phyloP scores from a whole-genome alignment of 2,797 vertebrate genomes.

The Cygnus olor region DNA sequence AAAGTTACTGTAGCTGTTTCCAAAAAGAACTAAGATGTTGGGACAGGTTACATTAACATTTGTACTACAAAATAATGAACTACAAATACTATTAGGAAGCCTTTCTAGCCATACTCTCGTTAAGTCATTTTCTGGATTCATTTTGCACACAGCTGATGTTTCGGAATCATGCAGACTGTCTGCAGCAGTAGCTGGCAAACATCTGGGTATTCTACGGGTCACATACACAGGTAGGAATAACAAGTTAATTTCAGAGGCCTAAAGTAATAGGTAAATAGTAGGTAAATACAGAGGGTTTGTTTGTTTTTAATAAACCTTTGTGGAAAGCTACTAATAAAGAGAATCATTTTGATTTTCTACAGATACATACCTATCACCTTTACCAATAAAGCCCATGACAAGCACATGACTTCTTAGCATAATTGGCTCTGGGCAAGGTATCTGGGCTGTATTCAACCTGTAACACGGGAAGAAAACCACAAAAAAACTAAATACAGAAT shows the following conservation, averaged over 20 bases:
- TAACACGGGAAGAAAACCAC: slow-evolving; percentile 26
- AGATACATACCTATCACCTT: slow-evolving; percentile 87
- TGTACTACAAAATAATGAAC: not conserved
- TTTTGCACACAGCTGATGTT: not conserved
- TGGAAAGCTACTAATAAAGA: not conserved
- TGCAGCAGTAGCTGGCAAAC: not conserved
- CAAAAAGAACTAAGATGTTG: not conserved
- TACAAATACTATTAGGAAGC: not conserved
- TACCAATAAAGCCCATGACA: slow-evolving; percentile 94
- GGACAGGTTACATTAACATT: not conserved
- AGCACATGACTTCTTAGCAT: slow-evolving; percentile 94
- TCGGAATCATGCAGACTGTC: not conserved
- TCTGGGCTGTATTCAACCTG: slow-evolving; percentile 89
- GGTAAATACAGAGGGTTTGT: not conserved
- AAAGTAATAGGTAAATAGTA: not conserved
- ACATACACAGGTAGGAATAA: not conserved
- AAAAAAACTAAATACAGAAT: not conserved
- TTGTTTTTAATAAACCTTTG: not conserved
- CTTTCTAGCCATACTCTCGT: not conserved
- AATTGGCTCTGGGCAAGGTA: slow-evolving; percentile 92
- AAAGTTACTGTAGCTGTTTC: not conserved
- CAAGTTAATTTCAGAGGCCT: not conserved
- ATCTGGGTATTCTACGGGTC: not conserved
- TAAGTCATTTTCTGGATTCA: not conserved
- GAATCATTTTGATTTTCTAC: not conserved